Base-by-base conservation (phyloP, 2,113 vertebrate genomes). In the Bubalus kerabau region DNA sequence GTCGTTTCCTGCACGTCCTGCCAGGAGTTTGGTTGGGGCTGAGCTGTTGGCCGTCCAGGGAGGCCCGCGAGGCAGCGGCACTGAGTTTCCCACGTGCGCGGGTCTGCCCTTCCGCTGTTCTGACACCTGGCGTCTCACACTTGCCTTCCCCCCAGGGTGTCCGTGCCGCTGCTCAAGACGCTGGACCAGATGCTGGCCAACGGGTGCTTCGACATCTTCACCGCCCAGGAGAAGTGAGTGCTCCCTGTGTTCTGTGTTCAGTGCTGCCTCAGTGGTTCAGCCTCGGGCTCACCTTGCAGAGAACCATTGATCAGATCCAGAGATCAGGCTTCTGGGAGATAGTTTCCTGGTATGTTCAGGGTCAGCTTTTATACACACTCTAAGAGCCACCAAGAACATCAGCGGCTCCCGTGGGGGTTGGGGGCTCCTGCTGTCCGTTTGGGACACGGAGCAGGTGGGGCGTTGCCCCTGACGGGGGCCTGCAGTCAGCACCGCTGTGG, bases 171-270 rank as follows among this genome's bases (percentile, higher is more conserved):
- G 7, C 98, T 99, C 95, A 99, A 99, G 98, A 99, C 99, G 99
- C 97, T 99, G 98, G 99, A 99, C 98, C 99, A 99, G 97, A 98
- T 99, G 98, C 98, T 99, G 94, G 98, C 99, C 0, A 99, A 99
- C 0, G 98, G 99, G 96, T 99, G 99, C 96, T 99, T 99, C 6
- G 99, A 99, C 64, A 89, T 99, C 96, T 99, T 99, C 97, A 98
- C 98, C 46, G 46, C 40, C 5, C 98, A 99, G 85, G 99, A 99
- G 43, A 98, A 99, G 99, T 99, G 93, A 99, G 99, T 87, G 26
- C 2, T 10, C 7, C 1, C 2, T n/a, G 48, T 30, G 21, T 23
- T 23, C 21, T 5, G 17, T 32, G 1, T 2, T 26, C 26, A 12
- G 36, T 14, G 3, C n/a, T n/a, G 12, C 43, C 26, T 26, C 0